phyloP scores from a whole-genome alignment of 2,888 invertebrate species.

The Apamea anceps region DNA sequence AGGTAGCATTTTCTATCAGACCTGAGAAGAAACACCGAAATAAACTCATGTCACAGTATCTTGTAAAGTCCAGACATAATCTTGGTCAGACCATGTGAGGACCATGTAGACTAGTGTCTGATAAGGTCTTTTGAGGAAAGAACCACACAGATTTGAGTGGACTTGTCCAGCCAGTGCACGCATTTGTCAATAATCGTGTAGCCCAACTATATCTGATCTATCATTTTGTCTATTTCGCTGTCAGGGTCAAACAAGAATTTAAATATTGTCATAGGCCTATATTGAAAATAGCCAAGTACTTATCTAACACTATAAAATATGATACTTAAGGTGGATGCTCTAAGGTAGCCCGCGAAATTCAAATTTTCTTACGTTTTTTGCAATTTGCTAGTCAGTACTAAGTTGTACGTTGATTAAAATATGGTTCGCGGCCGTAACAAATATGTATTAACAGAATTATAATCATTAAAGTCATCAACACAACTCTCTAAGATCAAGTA shows the following conservation, averaged over 20 bases:
- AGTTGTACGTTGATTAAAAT: too few relatives aligned
- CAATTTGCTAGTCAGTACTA: too few relatives aligned
- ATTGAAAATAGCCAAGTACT: not conserved
- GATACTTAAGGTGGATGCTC: too few relatives aligned
- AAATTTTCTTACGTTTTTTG: too few relatives aligned
- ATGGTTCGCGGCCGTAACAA: too few relatives aligned
- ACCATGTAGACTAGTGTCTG: not conserved
- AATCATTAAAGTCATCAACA: too few relatives aligned
- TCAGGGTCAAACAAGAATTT: not conserved
- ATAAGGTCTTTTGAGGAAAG: not conserved
- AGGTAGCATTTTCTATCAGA: not conserved
- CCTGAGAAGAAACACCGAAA: not conserved
- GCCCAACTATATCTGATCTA: not conserved
- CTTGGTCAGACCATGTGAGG: not conserved
- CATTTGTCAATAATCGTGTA: not conserved
- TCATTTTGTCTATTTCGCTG: not conserved
- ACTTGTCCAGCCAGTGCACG: not conserved
- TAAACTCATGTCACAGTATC: not conserved
- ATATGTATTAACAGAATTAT: too few relatives aligned
- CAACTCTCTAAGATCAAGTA: too few relatives aligned
- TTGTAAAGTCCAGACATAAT: not conserved
- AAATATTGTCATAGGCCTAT: not conserved
- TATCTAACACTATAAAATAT: not conserved
- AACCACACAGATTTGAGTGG: not conserved
- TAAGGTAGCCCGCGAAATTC: too few relatives aligned